These are phyloP conservation scores for Setophaga kirtlandii DNA, from an alignment of 2,113 vertebrate species.

Conservation along the genomic window DNA sequence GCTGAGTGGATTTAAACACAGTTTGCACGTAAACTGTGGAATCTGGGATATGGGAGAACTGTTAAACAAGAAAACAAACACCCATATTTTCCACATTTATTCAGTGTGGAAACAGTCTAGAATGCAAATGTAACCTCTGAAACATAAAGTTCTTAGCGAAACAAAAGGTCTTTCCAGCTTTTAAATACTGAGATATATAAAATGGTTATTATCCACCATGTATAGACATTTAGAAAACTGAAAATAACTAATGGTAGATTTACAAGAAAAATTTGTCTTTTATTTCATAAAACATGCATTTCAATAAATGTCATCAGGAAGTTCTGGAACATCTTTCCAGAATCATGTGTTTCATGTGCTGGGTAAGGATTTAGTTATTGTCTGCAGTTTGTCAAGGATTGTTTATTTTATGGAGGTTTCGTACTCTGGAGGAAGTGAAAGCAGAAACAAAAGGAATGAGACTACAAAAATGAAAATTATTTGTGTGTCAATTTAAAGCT, in stretches of 20 bases:
- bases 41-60: background rate
- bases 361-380: background rate
- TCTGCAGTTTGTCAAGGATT: background rate
- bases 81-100: background rate
- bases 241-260: background rate
- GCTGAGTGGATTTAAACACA: background rate
- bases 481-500: background rate
- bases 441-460: background rate
- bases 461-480: background rate
- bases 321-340: background rate
- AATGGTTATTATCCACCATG: background rate
- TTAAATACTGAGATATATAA: background rate
- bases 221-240: background rate
- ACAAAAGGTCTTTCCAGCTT: background rate
- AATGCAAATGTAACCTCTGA: background rate
- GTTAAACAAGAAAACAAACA: background rate
- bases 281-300: background rate
- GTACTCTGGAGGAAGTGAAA: background rate
- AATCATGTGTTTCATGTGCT: background rate
- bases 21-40: background rate
- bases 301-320: background rate
- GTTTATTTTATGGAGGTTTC: background rate
- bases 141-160: background rate
- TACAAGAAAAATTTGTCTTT: background rate
- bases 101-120: background rate